phyloP scores from a whole-genome alignment of 2,113 vertebrate genomes.

The Hypomesus transpacificus region DNA sequence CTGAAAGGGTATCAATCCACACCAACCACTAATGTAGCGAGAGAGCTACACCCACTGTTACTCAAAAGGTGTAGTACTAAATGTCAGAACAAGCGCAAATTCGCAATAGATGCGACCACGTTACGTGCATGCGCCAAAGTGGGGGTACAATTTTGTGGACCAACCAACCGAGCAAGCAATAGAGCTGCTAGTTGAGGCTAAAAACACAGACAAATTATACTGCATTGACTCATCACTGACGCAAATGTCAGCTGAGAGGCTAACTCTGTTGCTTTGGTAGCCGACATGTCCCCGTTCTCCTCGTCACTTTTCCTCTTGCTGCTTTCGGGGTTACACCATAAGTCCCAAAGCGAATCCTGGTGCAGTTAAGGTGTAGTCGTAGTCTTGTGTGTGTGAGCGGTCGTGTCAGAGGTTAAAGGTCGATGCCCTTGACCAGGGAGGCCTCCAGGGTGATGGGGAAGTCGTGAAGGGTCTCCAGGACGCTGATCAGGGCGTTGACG shows the following conservation, averaged over 20 bases:
- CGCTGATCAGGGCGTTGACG: slow-evolving; percentile 80
- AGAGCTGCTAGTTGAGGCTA: too few relatives aligned
- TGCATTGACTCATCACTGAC: background rate
- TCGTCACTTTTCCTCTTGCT: background rate
- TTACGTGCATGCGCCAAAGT: too few relatives aligned
- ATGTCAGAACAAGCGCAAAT: too few relatives aligned
- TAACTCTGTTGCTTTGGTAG: slow-evolving; percentile 9
- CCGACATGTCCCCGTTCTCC: slow-evolving; percentile 3
- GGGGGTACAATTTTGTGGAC: too few relatives aligned
- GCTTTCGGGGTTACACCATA: background rate
- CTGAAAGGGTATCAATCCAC: background rate
- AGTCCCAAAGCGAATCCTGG: background rate
- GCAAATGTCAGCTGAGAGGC: background rate
- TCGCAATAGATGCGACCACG: too few relatives aligned
- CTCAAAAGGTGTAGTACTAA: too few relatives aligned
- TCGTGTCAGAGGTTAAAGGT: slow-evolving; percentile 71
- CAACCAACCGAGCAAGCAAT: too few relatives aligned
- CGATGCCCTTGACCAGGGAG: slow-evolving; percentile 89
- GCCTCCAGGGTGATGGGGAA: slow-evolving; percentile 88
- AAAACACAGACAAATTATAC: background rate
- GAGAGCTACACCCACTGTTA: too few relatives aligned
- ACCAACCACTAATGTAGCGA: too few relatives aligned
- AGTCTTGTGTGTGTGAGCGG: background rate
- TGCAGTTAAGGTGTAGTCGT: background rate
- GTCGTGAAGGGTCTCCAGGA: slow-evolving; percentile 84